Conservation (phyloP, 2,797 vertebrate genomes). For the Arvicola amphibius region DNA sequence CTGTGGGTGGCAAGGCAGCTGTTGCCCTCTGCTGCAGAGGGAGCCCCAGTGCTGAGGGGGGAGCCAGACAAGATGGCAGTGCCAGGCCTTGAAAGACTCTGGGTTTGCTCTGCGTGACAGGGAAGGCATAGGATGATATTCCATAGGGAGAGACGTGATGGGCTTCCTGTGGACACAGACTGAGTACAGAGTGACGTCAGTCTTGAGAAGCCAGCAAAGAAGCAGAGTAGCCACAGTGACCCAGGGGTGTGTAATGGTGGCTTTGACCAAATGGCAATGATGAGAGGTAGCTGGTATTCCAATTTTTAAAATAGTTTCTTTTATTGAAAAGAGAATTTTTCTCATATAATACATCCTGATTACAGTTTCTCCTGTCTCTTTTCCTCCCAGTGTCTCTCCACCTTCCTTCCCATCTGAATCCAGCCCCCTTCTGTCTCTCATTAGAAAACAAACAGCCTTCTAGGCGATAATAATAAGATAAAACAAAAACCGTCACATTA, state of each 20-base stretch:
- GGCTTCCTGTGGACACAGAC: neutral
- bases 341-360: neutral
- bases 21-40: neutral
- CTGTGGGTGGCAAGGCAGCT: neutral
- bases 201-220: neutral
- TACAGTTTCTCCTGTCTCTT: neutral
- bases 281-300: neutral
- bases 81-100: too few relatives aligned
- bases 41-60: accelerated
- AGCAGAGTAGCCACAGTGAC: neutral
- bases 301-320: neutral
- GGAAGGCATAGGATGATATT: neutral
- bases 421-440: neutral
- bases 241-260: neutral
- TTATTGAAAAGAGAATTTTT: neutral
- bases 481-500: neutral
- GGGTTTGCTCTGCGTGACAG: neutral
- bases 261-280: neutral
- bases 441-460: neutral
- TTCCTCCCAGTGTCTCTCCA: neutral
- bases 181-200: neutral
- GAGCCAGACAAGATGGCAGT: neutral
- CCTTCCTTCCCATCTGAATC: neutral
- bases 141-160: neutral
- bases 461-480: neutral